Evolutionary conservation across 2,888 invertebrate genomes (phyloP), one percentile per base, ranked within the genome.

Genomic region (Rutpela maculata): DNA sequence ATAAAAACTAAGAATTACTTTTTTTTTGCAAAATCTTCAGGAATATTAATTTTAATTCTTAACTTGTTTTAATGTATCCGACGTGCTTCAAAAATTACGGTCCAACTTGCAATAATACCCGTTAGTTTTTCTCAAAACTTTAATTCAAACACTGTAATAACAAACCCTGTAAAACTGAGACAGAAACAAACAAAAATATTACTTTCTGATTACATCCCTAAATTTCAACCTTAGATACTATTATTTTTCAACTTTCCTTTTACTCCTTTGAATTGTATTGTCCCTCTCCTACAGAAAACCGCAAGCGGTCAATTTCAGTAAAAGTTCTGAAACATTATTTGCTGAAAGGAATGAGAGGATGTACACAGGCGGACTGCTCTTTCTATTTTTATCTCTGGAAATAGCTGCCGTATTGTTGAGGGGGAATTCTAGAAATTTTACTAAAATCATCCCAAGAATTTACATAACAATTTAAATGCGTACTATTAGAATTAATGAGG

Each of bases 301-400:
- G 83, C 87, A 86, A 85, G 85, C 86, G 88, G 87, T 87, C 87
- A 87, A 86, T 86, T 87, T 83, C 86, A 84, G 85, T 84, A 86
- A 87, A 88, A 87, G 86, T 87, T 87, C 81, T 74, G 83, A 83
- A 85, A 84, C 86, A 86, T 87, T 87, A 86, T 86, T 86, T 83
- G 83, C 85, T 84, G 84, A 85, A 86, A 86, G 86, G 86, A 82
- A 80, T 71, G 78, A 68, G 74, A 77, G 74, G 71, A 78, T 74
- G 75, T 75, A 79, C 73, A 72, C 70, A 78, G 77, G 78, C 78
- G 66, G 77, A 70, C 78, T 75, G 80, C 79, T 81, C 78, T 82
- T 82, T 77, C 81, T 82, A 80, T 81, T 82, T 83, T 82, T 82
- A 80, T 79, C 79, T 71, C 80, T 76, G 75, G 60, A 74, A 75